Evolutionary conservation across 2,797 vertebrate genomes (phyloP).

Genomic region (Borostomias antarcticus): DNA sequence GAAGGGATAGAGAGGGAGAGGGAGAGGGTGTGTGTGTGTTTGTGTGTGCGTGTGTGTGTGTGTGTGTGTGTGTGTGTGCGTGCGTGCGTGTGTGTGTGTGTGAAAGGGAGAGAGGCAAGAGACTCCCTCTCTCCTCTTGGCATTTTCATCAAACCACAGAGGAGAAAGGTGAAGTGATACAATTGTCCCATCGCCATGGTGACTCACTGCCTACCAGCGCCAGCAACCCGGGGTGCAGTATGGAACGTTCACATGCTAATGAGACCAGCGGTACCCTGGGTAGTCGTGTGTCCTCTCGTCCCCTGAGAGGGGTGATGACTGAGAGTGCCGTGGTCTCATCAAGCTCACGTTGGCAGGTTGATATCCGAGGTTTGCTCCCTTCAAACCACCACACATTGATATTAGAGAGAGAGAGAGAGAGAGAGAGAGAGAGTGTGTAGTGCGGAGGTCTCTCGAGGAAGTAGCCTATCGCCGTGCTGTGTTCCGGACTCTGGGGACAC

Average conservation of each 20-base stretch:
- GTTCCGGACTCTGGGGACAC: conserved; percentile 28
- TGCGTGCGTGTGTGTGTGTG: not conserved
- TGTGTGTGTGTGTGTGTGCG: not conserved
- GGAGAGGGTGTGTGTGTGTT: no score
- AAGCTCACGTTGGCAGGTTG: conserved; percentile 15
- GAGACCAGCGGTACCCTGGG: conserved; percentile 27
- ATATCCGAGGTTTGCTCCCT: conserved; percentile 23
- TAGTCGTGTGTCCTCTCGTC: conserved; percentile 28
- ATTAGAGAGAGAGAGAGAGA: not conserved
- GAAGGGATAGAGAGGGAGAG: no score
- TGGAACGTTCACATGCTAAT: conserved; percentile 48
- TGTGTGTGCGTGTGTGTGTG: no score
- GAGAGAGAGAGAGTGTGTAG: not conserved
- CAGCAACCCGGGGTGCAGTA: conserved; percentile 12
- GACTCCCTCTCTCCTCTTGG: not conserved
- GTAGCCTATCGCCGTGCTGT: conserved; percentile 18
- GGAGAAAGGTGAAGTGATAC: conserved; percentile 34
- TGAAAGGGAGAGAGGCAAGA: not conserved
- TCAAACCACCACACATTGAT: conserved; percentile 12
- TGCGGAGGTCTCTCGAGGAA: conserved; percentile 23
- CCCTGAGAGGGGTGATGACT: conserved; percentile 18
- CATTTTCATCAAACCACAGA: conserved; percentile 17
- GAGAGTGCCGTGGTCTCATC: not conserved
- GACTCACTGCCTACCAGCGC: conserved; percentile 26
- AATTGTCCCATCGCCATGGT: conserved; percentile 40